phyloP scores from a whole-genome alignment of 2,888 invertebrate species.

The Fragum sueziense region DNA sequence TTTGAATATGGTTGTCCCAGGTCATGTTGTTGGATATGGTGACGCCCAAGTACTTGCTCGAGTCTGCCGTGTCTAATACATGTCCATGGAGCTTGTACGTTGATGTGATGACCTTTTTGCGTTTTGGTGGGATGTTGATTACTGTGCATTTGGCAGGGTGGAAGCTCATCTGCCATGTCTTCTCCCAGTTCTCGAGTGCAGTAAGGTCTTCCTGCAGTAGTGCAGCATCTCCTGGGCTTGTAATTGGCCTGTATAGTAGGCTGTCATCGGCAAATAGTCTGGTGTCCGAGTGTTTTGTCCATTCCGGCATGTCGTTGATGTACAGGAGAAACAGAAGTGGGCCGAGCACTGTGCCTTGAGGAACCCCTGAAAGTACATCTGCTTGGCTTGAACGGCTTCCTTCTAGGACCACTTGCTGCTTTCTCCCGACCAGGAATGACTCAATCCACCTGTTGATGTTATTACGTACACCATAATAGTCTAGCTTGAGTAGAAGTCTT shows the following conservation, averaged over 20 bases:
- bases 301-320: conserved; percentile 52
- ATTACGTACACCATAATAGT: conserved; percentile 34
- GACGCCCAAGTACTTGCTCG: conserved; percentile 31
- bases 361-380: conserved; percentile 50
- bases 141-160: not conserved
- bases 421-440: conserved; percentile 35
- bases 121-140: not conserved
- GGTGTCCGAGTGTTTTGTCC: conserved; percentile 14
- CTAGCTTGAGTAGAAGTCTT: conserved; percentile 38
- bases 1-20: conserved; percentile 32
- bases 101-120: not conserved
- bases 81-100: conserved; percentile 31
- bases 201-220: not conserved
- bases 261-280: conserved; percentile 58
- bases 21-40: conserved; percentile 17
- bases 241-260: conserved; percentile 41
- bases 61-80: conserved; percentile 23
- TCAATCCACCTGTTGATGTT: conserved; percentile 37
- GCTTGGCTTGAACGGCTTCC: conserved; percentile 17
- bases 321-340: conserved; percentile 54
- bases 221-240: not conserved
- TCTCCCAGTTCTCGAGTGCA: conserved; percentile 3
- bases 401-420: conserved; percentile 37
- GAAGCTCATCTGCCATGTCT: too few species aligned
- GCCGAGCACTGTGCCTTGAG: conserved; percentile 52